Conservation (phyloP, 2,888 invertebrate species). For the Ophonus ardosiacus region DNA sequence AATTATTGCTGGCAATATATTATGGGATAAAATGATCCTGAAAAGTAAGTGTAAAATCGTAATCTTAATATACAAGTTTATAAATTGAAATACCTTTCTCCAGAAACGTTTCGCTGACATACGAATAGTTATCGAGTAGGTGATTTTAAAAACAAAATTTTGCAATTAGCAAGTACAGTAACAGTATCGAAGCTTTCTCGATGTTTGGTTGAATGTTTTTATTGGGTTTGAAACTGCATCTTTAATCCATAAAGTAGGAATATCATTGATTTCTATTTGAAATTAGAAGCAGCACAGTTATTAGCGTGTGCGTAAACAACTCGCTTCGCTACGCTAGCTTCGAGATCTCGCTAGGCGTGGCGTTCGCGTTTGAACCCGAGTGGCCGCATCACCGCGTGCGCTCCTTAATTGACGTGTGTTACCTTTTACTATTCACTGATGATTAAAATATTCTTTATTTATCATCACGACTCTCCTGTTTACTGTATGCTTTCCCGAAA, state of each 20-base stretch:
- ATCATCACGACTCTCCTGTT: background rate
- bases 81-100: background rate
- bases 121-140: background rate
- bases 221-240: conserved; percentile 41
- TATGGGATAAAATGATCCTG: too few relatives aligned
- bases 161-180: conserved; percentile 43
- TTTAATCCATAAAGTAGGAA: conserved; percentile 59
- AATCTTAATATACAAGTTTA: background rate
- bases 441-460: conserved; percentile 43
- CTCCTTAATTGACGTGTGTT: conserved; percentile 42
- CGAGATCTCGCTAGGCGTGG: conserved; percentile 41
- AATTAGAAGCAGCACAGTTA: conserved; percentile 61
- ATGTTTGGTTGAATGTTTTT: conserved; percentile 48
- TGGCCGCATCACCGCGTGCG: conserved; percentile 55
- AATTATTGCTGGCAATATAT: too few relatives aligned
- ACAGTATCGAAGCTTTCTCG: conserved; percentile 57
- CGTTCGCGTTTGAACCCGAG: conserved; percentile 39
- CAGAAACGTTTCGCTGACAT: background rate
- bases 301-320: conserved; percentile 54
- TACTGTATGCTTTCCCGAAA: conserved; percentile 5
- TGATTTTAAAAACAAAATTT: conserved; percentile 32
- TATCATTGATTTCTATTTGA: conserved; percentile 63
- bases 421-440: conserved; percentile 32
- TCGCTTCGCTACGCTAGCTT: background rate
- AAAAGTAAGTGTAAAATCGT: background rate